Percentiles rank a stretch among this genome's conserved stretches.
These are phyloP conservation scores for Staurois parvus DNA, from an alignment of 2,797 vertebrate genomes.

Conservation along the genomic window DNA sequence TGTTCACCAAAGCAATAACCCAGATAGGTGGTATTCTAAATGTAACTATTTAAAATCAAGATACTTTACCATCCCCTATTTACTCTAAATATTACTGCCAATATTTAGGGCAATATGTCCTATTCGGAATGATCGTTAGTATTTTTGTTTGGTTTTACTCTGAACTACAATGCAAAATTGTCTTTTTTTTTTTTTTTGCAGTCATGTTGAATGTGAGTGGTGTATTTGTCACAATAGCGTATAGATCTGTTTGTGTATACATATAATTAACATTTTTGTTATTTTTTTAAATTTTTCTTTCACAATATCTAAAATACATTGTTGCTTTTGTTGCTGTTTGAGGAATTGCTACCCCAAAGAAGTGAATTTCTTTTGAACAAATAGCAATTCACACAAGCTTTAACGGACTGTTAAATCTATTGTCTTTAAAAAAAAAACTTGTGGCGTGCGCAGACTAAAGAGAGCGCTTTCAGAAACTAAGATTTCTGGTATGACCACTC, in stretches of 20 bases:
- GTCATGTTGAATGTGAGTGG: not conserved
- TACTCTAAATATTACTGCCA: not conserved
- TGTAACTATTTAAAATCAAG: not conserved
- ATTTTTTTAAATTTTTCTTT: not conserved
- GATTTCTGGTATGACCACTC: not conserved
- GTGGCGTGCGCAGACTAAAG: not conserved
- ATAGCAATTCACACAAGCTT: not conserved
- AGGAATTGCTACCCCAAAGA: not conserved
- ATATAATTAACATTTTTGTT: not conserved
- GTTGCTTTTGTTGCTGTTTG: not conserved
- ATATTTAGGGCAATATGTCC: not conserved
- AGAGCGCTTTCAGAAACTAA: not conserved
- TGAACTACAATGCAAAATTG: no score
- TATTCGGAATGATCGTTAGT: not conserved
- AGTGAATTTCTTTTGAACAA: not conserved
- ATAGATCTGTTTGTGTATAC: not conserved
- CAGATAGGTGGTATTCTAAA: not conserved
- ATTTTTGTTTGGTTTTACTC: not conserved
- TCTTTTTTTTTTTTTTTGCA: no score
- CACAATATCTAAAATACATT: not conserved
- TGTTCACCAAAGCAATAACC: not conserved
- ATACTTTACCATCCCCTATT: not conserved
- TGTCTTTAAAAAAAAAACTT: not conserved
- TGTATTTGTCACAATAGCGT: not conserved
- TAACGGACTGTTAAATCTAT: constrained; percentile 4